Conservation (phyloP, 2,888 invertebrate species). For the Latrodectus elegans region DNA sequence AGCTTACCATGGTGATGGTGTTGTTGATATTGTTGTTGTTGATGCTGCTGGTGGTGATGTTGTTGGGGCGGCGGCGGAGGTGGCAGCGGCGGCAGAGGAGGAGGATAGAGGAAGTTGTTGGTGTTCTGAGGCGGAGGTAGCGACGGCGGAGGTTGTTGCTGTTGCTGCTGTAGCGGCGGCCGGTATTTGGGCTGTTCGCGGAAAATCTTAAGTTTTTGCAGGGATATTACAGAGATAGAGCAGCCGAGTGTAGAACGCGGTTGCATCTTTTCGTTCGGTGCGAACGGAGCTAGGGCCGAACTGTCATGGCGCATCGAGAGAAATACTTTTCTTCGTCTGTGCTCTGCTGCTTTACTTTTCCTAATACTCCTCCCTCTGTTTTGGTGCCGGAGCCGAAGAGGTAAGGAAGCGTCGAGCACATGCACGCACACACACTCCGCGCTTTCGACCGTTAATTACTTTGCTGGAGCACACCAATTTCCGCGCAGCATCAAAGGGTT, state of each 20-base stretch:
- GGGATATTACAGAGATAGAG: slow-evolving; percentile 70
- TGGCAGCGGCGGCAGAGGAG: slow-evolving; percentile 40
- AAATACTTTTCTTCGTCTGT: slow-evolving; percentile 28
- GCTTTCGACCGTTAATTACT: slow-evolving; percentile 69
- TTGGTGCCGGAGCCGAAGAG: slow-evolving; percentile 28
- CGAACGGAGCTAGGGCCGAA: slow-evolving; percentile 31
- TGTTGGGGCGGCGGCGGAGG: slow-evolving; percentile 26
- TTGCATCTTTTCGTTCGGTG: slow-evolving; percentile 60
- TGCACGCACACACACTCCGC: slow-evolving; percentile 55
- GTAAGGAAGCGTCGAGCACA: slow-evolving; percentile 40
- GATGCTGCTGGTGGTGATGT: slow-evolving; percentile 59
- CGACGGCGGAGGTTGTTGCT: slow-evolving; percentile 44
- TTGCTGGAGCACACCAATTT: slow-evolving; percentile 70
- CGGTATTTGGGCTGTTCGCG: slow-evolving; percentile 71
- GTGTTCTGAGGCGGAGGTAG: slow-evolving; percentile 44
- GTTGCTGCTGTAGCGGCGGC: slow-evolving; percentile 59
- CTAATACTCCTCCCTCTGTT: slow-evolving; percentile 29
- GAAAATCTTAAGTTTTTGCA: slow-evolving; percentile 71
- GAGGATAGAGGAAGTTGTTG: slow-evolving; percentile 50
- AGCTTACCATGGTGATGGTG: slow-evolving; percentile 68
- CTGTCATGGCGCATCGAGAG: slow-evolving; percentile 66
- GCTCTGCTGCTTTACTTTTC: slow-evolving; percentile 29
- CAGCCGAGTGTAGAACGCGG: slow-evolving; percentile 65
- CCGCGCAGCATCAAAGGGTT: slow-evolving; percentile 70
- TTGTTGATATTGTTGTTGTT: slow-evolving; percentile 61